Base-by-base conservation (phyloP, 2,113 vertebrate species). In the Neodon shergylaensis region DNA sequence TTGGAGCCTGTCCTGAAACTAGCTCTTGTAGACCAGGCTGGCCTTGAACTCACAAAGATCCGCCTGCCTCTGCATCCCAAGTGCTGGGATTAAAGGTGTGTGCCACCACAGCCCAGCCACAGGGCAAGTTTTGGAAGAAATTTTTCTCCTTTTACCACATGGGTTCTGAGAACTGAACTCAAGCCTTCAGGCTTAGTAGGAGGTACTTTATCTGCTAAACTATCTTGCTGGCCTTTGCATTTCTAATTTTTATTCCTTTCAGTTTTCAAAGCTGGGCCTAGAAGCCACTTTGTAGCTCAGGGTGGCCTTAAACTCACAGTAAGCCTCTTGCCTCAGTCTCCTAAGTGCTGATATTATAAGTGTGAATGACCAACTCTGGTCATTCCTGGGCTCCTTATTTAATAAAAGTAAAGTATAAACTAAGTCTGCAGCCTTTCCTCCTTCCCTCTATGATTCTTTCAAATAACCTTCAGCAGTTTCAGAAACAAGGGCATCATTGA, bases 341-440 rank as follows among this genome's bases (percentile, higher is more conserved):
- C 47, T 24, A 87, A 54, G 47, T 72, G 33, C 21, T 72, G 47
- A 52, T 33, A 87, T 54, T n/a, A 14, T 49, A n/a, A 26, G 22
- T 70, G 44, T 70, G 22, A 70, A 70, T 54, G 42, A 54, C 42
- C 31, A 52, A 33, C 42, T 86, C 63, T 86, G 44, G 49, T 81
- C 49, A 58, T 81, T 54, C 33, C 33, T 58, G 36, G 26, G 66
- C 14, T 86, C 42, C 58, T 74, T 78, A 85, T 66, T 90, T 66
- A 92, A 87, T 36, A 82, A 88, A 96, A 77, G 63, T 81, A 26
- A 63, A 81, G 19, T 89, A 52, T 14, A 92, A 94, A 68, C 31
- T 52, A 94, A 96, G 44, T 89, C 54, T n/a, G 86, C 19, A 86
- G 88, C 58, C 49, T 16, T 81, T 54, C n/a, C 76, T 89, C 42